These are phyloP conservation scores for Nasonia longicornis DNA, from an alignment of 1,140 invertebrate species.

Conservation along the genomic window DNA sequence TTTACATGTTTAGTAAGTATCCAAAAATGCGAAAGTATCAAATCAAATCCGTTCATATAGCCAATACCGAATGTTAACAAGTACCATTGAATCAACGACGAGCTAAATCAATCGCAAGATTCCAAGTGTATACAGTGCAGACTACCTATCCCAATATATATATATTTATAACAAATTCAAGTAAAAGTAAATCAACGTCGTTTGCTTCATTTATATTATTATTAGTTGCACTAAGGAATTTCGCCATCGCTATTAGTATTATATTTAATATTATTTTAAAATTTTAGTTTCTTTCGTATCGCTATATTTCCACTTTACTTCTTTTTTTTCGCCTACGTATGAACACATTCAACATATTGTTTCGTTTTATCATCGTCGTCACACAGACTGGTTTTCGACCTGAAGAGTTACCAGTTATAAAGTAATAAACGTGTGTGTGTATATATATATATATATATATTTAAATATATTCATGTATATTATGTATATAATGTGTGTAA, in stretches of 20 bases:
- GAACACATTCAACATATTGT: conserved; percentile 66
- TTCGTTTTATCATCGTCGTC: conserved; percentile 52
- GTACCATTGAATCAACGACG: neutral
- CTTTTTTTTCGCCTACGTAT: conserved; percentile 57
- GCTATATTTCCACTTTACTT: neutral
- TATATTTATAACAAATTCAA: neutral
- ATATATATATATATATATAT: neutral
- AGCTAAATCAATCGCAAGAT: neutral
- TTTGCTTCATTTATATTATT: conserved; percentile 33
- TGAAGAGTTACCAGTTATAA: conserved; percentile 47
- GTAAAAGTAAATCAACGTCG: conserved; percentile 53
- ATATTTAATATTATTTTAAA: conserved; percentile 17
- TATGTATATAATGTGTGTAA: neutral
- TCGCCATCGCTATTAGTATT: conserved; percentile 8
- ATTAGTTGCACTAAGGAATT: conserved; percentile 42
- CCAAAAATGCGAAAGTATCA: neutral
- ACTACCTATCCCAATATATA: neutral
- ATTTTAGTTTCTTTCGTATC: conserved; percentile 42
- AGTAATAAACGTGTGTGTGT: neutral
- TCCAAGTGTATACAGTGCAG: conserved; percentile 33
- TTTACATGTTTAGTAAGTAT: too few species aligned
- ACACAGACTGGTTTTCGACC: conserved; percentile 53
- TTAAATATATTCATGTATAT: neutral
- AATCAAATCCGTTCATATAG: neutral
- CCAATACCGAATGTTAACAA: neutral